phyloP scores from a whole-genome alignment of 2,113 vertebrate genomes.

The Cyprichromis sp. region DNA sequence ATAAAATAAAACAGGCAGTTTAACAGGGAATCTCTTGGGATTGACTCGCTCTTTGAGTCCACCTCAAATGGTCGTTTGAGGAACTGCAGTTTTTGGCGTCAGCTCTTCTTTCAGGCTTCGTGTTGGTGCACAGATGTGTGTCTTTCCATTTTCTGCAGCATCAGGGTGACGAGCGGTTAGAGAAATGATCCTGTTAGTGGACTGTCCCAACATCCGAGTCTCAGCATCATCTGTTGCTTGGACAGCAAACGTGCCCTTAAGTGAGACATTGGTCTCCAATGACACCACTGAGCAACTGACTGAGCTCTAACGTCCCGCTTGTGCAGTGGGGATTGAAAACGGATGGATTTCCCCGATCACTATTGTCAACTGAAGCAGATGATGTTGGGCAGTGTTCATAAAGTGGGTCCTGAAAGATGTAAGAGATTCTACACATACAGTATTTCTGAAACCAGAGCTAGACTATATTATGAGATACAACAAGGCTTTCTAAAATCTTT shows the following conservation, averaged over 20 bases:
- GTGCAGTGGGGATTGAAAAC: not conserved
- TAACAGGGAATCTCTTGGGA: not conserved
- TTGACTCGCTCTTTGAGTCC: not conserved
- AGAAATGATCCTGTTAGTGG: not conserved
- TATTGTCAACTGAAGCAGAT: not conserved
- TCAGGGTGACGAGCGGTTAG: not conserved
- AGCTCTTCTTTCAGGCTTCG: fast-evolving
- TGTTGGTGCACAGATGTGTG: not conserved
- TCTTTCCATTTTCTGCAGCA: not conserved
- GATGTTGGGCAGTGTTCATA: not conserved
- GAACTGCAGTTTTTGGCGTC: not conserved
- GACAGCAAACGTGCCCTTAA: not conserved
- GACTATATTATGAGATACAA: not conserved
- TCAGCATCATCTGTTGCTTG: not conserved
- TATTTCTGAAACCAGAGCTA: not conserved
- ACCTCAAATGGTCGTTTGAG: not conserved
- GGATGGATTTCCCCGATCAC: not conserved
- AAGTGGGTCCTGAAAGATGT: not conserved
- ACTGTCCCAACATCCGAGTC: not conserved
- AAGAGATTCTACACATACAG: not conserved
- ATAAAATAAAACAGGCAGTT: not conserved
- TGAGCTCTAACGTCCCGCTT: not conserved
- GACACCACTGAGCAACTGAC: not conserved
- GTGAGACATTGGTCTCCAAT: constrained; percentile 19
- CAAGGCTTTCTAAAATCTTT: not conserved